Evolutionary conservation across 2,797 vertebrate species (phyloP).

Genomic region (Momotus momota): DNA sequence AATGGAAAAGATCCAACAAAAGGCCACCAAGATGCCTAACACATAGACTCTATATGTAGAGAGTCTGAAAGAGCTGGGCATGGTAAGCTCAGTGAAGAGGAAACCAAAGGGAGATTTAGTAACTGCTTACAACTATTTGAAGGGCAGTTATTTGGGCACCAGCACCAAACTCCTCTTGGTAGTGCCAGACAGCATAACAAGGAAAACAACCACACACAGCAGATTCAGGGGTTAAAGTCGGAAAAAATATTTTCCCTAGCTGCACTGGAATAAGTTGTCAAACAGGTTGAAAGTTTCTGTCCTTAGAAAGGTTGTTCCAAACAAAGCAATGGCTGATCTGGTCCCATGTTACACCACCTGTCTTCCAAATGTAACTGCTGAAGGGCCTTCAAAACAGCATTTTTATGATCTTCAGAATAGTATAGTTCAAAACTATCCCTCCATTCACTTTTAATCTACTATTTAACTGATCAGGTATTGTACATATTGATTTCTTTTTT

Average conservation of each 20-base stretch:
- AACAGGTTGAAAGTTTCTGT: neutral
- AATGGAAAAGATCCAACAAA: neutral
- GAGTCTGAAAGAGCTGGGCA: neutral
- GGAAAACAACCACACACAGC: neutral
- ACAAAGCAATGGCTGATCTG: neutral
- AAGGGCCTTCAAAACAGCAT: neutral
- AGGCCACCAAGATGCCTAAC: neutral
- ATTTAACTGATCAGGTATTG: neutral
- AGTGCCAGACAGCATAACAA: neutral
- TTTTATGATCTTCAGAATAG: neutral
- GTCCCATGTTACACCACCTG: neutral
- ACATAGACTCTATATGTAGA: fast-evolving
- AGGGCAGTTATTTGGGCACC: neutral
- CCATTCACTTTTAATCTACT: neutral
- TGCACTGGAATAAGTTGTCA: neutral
- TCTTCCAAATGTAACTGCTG: neutral
- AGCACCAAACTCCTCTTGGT: neutral
- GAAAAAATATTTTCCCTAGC: neutral
- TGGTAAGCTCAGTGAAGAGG: neutral
- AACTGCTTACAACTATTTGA: neutral
- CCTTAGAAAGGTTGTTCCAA: neutral
- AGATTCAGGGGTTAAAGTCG: neutral
- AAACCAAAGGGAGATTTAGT: neutral
- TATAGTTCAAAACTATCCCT: neutral
- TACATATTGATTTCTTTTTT: neutral